A percentile compares a stretch with the other conserved stretches of the same genome.
These are phyloP conservation scores for Parambassis ranga DNA, from an alignment of 2,797 vertebrate genomes.

Conservation along the genomic window DNA sequence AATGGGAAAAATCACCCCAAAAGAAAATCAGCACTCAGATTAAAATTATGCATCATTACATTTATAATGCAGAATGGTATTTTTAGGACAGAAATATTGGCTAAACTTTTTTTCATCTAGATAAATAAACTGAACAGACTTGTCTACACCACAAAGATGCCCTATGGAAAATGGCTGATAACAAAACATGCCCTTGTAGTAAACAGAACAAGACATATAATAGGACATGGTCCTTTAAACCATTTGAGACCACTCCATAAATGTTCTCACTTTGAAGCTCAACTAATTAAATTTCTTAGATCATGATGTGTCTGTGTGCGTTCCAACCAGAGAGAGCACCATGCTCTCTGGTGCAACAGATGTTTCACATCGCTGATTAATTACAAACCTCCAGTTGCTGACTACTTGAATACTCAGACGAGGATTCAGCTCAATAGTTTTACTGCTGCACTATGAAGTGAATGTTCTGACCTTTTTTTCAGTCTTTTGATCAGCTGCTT, in stretches of 20 bases:
- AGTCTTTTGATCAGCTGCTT: background rate
- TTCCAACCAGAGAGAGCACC: background rate
- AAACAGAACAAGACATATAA: background rate
- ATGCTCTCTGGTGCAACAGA: slow-evolving; percentile 26
- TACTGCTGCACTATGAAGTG: background rate
- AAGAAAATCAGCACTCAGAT: no score
- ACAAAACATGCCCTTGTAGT: background rate
- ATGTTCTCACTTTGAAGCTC: slow-evolving; percentile 13
- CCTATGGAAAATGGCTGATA: background rate
- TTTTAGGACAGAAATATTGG: no score
- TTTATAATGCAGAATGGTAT: no score
- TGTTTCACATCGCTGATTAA: slow-evolving; percentile 35
- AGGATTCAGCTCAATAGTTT: slow-evolving; percentile 3
- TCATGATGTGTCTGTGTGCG: background rate
- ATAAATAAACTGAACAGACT: no score
- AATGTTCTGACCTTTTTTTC: background rate
- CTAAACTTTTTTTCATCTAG: no score
- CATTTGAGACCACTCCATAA: background rate
- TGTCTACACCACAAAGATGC: background rate
- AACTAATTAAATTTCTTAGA: slow-evolving; percentile 24
- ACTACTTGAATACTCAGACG: slow-evolving; percentile 13
- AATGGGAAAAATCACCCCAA: no score
- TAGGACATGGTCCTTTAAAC: background rate
- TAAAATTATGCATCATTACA: no score
- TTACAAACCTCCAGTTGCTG: slow-evolving; percentile 34